Evolutionary conservation across 1,140 invertebrate species (phyloP).

Genomic region (Bombus pascuorum): DNA sequence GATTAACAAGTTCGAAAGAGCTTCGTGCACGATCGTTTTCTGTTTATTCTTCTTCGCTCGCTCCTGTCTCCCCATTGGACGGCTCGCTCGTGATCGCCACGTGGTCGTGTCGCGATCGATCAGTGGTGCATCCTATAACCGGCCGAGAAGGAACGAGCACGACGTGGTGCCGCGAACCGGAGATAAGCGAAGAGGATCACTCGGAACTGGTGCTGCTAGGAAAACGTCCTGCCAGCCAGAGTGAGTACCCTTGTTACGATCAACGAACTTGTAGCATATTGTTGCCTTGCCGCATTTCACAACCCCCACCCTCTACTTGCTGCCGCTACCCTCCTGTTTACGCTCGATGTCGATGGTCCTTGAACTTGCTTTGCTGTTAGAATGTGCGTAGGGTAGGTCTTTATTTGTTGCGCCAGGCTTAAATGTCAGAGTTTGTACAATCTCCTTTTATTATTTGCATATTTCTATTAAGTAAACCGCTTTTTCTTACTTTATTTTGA

Average conservation of each 20-base stretch:
- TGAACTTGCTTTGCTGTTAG: conserved; percentile 26
- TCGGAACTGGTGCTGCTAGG: conserved; percentile 35
- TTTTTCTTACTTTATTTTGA: neutral
- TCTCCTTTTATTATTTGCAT: neutral
- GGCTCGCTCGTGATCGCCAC: conserved; percentile 41
- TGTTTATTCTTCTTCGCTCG: neutral
- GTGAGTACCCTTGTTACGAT: conserved; percentile 54
- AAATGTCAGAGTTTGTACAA: neutral
- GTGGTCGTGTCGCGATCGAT: conserved; percentile 54
- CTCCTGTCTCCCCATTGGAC: neutral
- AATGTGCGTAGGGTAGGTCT: conserved; percentile 28
- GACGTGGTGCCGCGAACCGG: conserved; percentile 17
- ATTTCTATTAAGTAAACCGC: neutral
- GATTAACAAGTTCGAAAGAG: neutral
- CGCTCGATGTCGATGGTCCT: conserved; percentile 30
- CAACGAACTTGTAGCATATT: conserved; percentile 46
- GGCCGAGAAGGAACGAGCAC: conserved; percentile 39
- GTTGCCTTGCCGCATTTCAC: conserved; percentile 1
- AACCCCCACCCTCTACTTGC: neutral
- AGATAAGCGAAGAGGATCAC: conserved; percentile 37
- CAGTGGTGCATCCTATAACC: conserved; percentile 39
- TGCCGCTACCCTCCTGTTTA: neutral
- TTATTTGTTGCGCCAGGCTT: neutral
- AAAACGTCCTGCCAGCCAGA: conserved; percentile 47
- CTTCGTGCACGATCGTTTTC: neutral